Base-by-base conservation (phyloP, 2,888 invertebrate genomes). In the Lydus trimaculatus region DNA sequence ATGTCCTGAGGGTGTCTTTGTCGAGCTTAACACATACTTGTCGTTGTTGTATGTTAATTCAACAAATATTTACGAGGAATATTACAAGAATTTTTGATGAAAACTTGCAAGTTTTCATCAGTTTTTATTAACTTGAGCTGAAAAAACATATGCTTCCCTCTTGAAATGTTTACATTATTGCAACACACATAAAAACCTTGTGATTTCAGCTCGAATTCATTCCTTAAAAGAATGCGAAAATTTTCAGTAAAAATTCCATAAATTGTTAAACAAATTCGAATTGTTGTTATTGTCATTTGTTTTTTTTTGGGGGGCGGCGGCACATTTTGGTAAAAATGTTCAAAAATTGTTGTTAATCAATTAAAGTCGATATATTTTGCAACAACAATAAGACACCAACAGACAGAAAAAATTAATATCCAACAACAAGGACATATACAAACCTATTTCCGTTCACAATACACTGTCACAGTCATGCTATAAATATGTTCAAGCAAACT, bases 401-500 rank as follows among this genome's bases (percentile, higher is more conserved):
- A 31, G 36, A 36, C 20, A 56, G 28, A 20, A n/a, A 58, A 58
- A 64, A 69, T 58, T 64, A 58, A 39, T 62, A 25, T 17, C 52
- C 33, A 59, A 58, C 33, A 59, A 58, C 66, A 61, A 66, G 61
- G 61, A 36, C 56, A 63, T 58, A 70, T 73, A 75, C 75, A 72
- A 71, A 75, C 75, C 76, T 75, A 72, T 66, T 70, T 73, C 72
- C 61, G 66, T 64, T 68, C 66, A 65, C 67, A 64, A 66, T 61
- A 69, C 75, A 74, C 74, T 71, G 70, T 71, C 74, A 73, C 73
- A 71, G 73, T 73, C 73, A 72, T 72, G 72, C 73, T 75, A 75
- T 73, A 76, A 79, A 78, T 78, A 79, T 74, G 76, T 75, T 76
- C 75, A 75, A 73, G 74, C 70, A 74, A 75, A 72, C 76, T 76